Percentiles rank a stretch among this genome's conserved stretches.
Evolutionary conservation across 2,888 invertebrate species (phyloP).

Genomic region (Notodonta ziczac): DNA sequence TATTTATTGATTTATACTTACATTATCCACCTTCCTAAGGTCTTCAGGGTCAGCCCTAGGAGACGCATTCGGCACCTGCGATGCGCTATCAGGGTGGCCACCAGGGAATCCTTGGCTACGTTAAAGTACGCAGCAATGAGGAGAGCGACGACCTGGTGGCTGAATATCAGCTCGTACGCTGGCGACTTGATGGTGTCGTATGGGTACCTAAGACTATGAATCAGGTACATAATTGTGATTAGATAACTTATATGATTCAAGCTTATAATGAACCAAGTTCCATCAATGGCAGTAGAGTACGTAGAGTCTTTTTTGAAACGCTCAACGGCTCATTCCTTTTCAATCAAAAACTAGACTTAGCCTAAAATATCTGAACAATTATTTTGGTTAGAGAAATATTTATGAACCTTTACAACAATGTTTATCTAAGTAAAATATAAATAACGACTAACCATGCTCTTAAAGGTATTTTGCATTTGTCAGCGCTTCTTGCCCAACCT

Average conservation of each 20-base stretch:
- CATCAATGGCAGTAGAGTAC: too few relatives aligned
- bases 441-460: conserved; percentile 62
- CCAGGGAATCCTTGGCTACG: conserved; percentile 77
- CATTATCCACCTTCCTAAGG: conserved; percentile 46
- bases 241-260: too few relatives aligned
- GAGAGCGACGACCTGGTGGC: conserved; percentile 76
- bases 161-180: conserved; percentile 69
- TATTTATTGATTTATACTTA: conserved; percentile 11
- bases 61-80: conserved; percentile 74
- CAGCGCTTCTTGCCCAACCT: conserved; percentile 72
- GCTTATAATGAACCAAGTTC: too few relatives aligned
- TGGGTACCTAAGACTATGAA: conserved; percentile 64
- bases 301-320: too few relatives aligned
- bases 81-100: conserved; percentile 74
- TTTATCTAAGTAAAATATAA: too few relatives aligned
- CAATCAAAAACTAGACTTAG: too few relatives aligned
- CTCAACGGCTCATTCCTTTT: too few relatives aligned
- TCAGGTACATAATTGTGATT: too few relatives aligned
- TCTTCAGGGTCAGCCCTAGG: conserved; percentile 63
- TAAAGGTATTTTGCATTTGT: conserved; percentile 63
- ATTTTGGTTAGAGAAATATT: too few relatives aligned
- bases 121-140: conserved; percentile 75
- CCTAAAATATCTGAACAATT: too few relatives aligned
- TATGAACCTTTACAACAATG: too few relatives aligned
- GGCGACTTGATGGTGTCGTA: conserved; percentile 68